Base-by-base conservation (phyloP, 2,888 invertebrate species). In the Galeopsomyia nigrocyanea region DNA sequence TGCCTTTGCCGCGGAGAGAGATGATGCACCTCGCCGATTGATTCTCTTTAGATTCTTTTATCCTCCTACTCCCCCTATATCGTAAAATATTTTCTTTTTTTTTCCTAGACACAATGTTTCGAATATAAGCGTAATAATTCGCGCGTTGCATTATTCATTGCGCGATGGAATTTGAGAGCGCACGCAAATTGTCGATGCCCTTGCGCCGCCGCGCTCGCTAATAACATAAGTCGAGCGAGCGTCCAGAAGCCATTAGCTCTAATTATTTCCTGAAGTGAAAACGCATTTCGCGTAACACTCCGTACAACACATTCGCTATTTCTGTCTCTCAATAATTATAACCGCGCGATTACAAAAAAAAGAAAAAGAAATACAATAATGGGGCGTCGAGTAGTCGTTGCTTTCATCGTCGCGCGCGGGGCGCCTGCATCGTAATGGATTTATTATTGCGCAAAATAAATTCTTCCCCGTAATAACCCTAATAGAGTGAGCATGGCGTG, bases 401-500 rank as follows among this genome's bases (percentile, higher is more conserved):
- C 56, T 69, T 69, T 69, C 51, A 69, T 66, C 56, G 22, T 46
- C n/a, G 73, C 69, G 72, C 67, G 65, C 62, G 74, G 72, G 74
- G 71, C 74, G 77, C 62, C 70, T 78, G 80, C 78, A 77, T 78
- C 77, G 78, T 84, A 86, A 86, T 86, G 82, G 85, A 86, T 86
- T 85, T 86, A 85, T 86, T 85, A 86, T 86, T 82, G 84, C 80
- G 79, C 83, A 82, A 83, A 86, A 86, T 86, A 86, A 86, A 86
- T 86, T 85, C 82, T 79, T 80, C 79, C 80, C 78, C 81, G 79
- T 83, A 85, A 84, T 82, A 81, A 83, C 82, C 84, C 82, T 85
- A 85, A 84, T 84, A 83, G 85, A 82, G 83, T 82, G 81, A 84
- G 81, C 82, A 79, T 82, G 79, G 83, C 83, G 82, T 80, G 78